Evolutionary conservation across 2,113 vertebrate genomes (phyloP).

Genomic region (Smithornis capensis): DNA sequence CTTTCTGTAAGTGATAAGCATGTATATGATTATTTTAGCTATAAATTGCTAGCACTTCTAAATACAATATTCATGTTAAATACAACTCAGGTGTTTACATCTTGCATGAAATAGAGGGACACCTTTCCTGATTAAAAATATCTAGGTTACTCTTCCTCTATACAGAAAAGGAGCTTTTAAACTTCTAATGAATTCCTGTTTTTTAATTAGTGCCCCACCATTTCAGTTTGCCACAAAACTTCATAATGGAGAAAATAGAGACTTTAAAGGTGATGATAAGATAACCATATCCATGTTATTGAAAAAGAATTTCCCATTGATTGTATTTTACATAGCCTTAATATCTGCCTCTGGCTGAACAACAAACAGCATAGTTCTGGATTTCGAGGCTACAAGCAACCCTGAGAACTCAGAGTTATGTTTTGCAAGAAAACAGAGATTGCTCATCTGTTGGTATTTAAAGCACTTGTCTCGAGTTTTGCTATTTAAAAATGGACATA

Average conservation of each 20-base stretch:
- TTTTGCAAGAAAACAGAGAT: not conserved
- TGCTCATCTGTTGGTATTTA: not conserved
- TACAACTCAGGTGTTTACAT: not conserved
- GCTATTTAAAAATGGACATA: not conserved
- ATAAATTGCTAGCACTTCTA: not conserved
- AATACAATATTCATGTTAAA: not conserved
- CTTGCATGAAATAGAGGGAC: not conserved
- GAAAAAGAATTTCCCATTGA: not conserved
- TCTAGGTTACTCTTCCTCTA: not conserved
- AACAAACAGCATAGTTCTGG: not conserved
- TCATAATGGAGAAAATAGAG: not conserved
- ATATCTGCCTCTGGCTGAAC: not conserved
- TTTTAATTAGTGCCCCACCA: not conserved
- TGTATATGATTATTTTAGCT: not conserved
- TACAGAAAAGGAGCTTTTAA: not conserved
- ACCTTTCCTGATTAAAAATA: not conserved
- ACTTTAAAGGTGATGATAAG: not conserved
- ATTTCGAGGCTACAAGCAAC: not conserved
- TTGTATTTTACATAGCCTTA: not conserved
- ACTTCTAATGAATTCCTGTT: accelerated
- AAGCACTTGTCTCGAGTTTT: not conserved
- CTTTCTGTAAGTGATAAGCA: not conserved
- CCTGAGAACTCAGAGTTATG: not conserved
- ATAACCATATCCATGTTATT: not conserved
- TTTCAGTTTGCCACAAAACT: not conserved